Base-by-base conservation (phyloP, 2,797 vertebrate genomes). In the Catostomus latipinnis region DNA sequence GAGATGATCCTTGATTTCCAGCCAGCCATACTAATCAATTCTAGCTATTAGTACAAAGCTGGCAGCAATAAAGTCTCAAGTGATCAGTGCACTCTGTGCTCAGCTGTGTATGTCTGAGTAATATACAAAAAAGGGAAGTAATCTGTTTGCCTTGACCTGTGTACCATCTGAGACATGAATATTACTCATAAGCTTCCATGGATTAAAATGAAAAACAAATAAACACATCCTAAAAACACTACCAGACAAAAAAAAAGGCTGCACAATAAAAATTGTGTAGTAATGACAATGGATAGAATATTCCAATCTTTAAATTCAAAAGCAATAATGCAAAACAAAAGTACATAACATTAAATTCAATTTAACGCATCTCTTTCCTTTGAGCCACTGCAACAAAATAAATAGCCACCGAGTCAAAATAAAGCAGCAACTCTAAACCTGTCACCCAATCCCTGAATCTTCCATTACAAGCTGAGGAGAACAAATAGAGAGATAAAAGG, bases 401-500 rank as follows among this genome's bases (percentile, higher is more conserved):
- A 34, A 34, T 34, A 34, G 34, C 34, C 34, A 61, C 52, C 49
- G 13, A 74, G 71, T 50, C 58, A 48, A 57, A 78, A 22, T 45
- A 48, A 69, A 16, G 18, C 66, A 68, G 75, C n/a, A 82, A 78
- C 49, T 62, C 56, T 62, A 74, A 56, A 63, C 80, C 80, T 0
- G 76, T 74, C 58, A 78, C 65, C 63, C 52, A 78, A 82, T 74
- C 66, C 58, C 63, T 34, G 45, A 81, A 63, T 61, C 49, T 75
- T 71, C 72, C 57, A 81, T 74, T 81, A 75, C 79, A 70, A 6
- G 34, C 65, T 6, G 13, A 57, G 43, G 48, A 75, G 56, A 75
- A 81, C 63, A 81, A 69, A 74, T 69, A 50, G 62, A 75, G 45
- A 81, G 52, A 71, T 62, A 76, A 63, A 63, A 81, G 52, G 53